Evolutionary conservation across 1,140 invertebrate species (phyloP), one percentile per base, ranked within the genome.

Genomic region (Drosophila erecta): DNA sequence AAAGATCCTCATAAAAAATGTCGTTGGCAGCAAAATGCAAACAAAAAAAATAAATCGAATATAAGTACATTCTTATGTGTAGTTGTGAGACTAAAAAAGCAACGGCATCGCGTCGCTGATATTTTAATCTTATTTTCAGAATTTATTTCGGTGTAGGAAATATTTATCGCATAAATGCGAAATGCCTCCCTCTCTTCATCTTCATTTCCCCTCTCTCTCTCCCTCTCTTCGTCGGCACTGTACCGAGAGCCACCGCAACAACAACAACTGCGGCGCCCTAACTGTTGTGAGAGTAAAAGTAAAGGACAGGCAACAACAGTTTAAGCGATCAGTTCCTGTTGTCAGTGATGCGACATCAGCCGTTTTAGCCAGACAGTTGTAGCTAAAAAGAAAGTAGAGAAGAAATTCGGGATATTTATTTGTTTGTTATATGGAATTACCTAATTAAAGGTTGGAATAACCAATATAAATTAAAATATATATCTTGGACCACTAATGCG

Each of bases 1-100:
- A 81, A 73, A 71, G 66, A 79, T 70, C 59, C 56, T 67, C 67
- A 87, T 85, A 85, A 89, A 87, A 86, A 70, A 76, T 89, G 66
- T 87, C 81, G 67, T 74, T 78, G 78, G 37, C 81, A 80, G 73
- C 64, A 41, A 38, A 38, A 14, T 30, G 30, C 30, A 38, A 38
- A 38, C 3, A 14, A 86, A 47, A 81, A 78, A 83, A 76, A 2
- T 8, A 30, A 24, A 4, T 24, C 24, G 24, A 55, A 20, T 44
- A 57, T 56, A 75, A 66, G 76, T 81, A 69, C 64, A 59, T 46
- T 11, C n/a, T 12, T 40, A 14, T 61, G 10, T 40, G 38, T 47
- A 59, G 62, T 33, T 30, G 50, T 74, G 70, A 70, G 65, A 69
- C 60, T 51, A 86, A 80, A 74, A 73, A 85, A 86, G 53, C 44